These are phyloP conservation scores for Cryptophagus acutangulus DNA, from an alignment of 2,888 invertebrate genomes.

Conservation along the genomic window DNA sequence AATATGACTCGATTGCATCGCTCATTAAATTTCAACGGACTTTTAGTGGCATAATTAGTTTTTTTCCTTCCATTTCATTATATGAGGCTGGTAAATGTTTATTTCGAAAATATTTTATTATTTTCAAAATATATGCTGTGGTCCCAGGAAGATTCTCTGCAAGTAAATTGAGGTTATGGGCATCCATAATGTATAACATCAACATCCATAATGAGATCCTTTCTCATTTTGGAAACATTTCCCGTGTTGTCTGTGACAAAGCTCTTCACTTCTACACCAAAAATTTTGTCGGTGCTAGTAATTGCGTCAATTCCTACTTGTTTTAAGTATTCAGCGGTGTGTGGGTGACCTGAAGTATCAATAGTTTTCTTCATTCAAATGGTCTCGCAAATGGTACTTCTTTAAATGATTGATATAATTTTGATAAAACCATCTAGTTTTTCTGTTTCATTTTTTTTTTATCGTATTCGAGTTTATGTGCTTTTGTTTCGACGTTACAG, in stretches of 20 bases:
- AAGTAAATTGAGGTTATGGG: slow-evolving; percentile 19
- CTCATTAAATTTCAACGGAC: slow-evolving; percentile 19
- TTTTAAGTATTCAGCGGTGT: slow-evolving; percentile 12
- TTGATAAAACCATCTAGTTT: no score
- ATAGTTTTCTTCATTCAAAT: no score
- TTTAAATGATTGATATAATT: no score
- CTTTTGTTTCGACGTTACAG: no score
- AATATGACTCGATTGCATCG: slow-evolving; percentile 15
- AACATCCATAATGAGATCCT: slow-evolving; percentile 9
- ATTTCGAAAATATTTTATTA: slow-evolving; percentile 25
- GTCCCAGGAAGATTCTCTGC: slow-evolving; percentile 21
- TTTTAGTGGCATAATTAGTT: slow-evolving; percentile 11
- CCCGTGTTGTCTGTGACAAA: slow-evolving; percentile 11
- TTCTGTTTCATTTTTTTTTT: no score
- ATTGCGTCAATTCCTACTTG: slow-evolving; percentile 14
- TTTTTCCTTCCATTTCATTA: no score
- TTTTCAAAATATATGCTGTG: slow-evolving; percentile 16
- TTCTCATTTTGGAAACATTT: slow-evolving; percentile 7
- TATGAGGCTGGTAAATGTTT: slow-evolving; percentile 21
- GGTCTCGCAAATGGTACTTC: no score
- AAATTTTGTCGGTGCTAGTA: slow-evolving; percentile 6
- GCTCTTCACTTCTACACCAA: slow-evolving; percentile 11
- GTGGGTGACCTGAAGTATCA: no score
- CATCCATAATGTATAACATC: slow-evolving; percentile 11
- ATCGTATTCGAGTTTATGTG: no score